Conservation (phyloP, 2,113 vertebrate species). For the Procavia capensis region DNA sequence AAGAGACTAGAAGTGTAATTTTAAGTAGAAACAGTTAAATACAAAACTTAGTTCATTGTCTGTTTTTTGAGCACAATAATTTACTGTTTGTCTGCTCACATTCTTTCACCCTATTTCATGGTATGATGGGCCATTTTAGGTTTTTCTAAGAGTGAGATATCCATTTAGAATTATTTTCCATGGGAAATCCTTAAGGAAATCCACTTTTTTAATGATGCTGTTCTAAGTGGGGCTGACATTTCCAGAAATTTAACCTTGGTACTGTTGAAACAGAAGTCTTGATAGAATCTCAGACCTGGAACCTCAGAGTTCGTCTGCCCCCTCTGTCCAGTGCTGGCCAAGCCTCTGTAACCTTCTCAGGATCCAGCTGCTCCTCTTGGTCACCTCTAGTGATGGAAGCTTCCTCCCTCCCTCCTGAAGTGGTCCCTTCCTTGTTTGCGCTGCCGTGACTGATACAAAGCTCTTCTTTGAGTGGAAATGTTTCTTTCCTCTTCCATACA, state of each 20-base stretch:
- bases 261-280: background rate
- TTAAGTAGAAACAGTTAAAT: constrained; percentile 28
- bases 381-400: background rate
- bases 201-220: background rate
- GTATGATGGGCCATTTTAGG: background rate
- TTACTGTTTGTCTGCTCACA: background rate
- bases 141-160: background rate
- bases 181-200: background rate
- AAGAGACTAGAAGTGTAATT: constrained; percentile 23
- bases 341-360: background rate
- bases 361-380: background rate
- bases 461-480: background rate
- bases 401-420: background rate
- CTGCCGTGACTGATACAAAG: background rate
- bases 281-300: background rate
- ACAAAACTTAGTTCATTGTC: background rate
- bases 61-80: background rate
- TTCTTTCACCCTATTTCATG: background rate
- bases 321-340: background rate
- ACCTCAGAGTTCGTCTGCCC: background rate
- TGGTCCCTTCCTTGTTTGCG: background rate
- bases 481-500: background rate
- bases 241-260: background rate
- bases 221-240: background rate
- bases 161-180: constrained; percentile 26